Conservation (phyloP, 2,113 vertebrate genomes). For the Heliornis fulica region DNA sequence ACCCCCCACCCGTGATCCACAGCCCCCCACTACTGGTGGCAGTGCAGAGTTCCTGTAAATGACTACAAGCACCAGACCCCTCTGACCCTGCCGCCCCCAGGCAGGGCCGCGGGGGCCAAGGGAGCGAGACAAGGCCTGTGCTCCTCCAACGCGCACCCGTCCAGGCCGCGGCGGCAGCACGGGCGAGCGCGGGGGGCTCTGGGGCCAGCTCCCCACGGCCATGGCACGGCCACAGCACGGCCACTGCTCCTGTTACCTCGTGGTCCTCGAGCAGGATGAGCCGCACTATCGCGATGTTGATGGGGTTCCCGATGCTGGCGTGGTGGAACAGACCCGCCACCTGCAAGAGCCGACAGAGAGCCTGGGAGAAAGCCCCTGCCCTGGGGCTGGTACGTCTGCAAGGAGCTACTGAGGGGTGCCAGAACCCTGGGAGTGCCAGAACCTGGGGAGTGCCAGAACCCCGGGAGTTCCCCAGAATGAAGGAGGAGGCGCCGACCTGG, state of each 20-base stretch:
- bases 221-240: too few species aligned
- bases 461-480: neutral
- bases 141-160: rapidly evolving
- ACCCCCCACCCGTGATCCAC: neutral
- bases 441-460: too few species aligned
- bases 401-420: neutral
- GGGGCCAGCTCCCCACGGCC: neutral
- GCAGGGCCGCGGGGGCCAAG: neutral
- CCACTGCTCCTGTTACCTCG: slow-evolving; percentile 80
- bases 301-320: slow-evolving; percentile 91
- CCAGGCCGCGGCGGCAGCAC: rapidly evolving
- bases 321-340: slow-evolving; percentile 91
- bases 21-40: neutral
- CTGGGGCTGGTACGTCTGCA: neutral
- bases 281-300: slow-evolving; percentile 91
- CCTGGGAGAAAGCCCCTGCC: neutral
- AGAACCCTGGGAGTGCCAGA: too few species aligned
- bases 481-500: neutral
- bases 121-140: too few species aligned
- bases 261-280: slow-evolving; percentile 90
- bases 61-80: neutral
- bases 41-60: rapidly evolving
- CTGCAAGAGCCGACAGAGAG: slow-evolving; percentile 62
- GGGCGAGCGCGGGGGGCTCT: neutral
- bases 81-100: rapidly evolving